phyloP scores from a whole-genome alignment of 2,797 vertebrate genomes.

The Mormyrus hasselquistii region DNA sequence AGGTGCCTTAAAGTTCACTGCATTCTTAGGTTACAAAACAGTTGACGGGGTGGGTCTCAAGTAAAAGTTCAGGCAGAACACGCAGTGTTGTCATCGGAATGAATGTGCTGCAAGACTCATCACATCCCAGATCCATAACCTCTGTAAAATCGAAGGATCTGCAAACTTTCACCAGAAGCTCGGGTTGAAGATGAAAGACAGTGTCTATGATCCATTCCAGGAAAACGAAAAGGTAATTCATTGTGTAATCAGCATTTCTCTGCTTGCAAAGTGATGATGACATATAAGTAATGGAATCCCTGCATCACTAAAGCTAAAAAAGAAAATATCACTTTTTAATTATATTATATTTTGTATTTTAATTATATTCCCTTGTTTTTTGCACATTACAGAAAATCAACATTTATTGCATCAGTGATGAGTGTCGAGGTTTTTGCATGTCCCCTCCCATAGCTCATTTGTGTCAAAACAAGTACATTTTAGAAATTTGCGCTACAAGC shows the following conservation, averaged over 20 bases:
- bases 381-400: background rate
- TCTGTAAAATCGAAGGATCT: background rate
- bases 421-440: background rate
- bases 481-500: background rate
- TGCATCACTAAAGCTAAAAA: background rate
- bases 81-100: background rate
- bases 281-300: background rate
- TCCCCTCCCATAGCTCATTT: background rate
- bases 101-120: background rate
- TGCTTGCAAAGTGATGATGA: background rate
- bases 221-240: slow-evolving; percentile 1
- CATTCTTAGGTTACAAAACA: background rate
- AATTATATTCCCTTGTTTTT: background rate
- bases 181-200: background rate
- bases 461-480: background rate
- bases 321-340: slow-evolving; percentile 6
- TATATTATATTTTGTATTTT: background rate
- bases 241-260: background rate
- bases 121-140: background rate
- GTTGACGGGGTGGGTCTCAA: background rate
- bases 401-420: slow-evolving; percentile 18
- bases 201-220: background rate
- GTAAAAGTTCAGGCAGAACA: background rate
- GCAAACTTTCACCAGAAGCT: background rate
- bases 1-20: background rate